Percentiles rank a stretch among this genome's conserved stretches.
Conservation (phyloP, 2,888 invertebrate species). For the Mesoligia furuncula region DNA sequence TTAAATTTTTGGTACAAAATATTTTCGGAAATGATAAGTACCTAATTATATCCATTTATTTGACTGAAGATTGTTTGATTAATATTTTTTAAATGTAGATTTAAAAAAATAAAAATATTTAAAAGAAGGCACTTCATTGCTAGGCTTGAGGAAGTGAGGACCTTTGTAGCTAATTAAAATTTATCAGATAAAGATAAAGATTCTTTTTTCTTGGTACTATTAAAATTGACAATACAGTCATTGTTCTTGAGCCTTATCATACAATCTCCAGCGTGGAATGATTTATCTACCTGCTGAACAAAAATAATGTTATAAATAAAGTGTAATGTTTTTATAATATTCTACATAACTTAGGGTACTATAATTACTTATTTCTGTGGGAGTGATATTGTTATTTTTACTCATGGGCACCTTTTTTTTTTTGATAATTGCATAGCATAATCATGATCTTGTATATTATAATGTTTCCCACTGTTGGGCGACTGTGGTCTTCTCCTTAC, state of each 20-base stretch:
- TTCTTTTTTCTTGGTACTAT: neutral
- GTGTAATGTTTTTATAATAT: neutral
- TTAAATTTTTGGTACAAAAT: neutral
- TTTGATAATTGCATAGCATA: neutral
- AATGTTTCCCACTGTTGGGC: too few relatives aligned
- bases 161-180: neutral
- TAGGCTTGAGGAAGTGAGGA: neutral
- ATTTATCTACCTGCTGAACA: neutral
- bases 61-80: neutral
- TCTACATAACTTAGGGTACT: neutral
- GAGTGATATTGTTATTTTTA: neutral
- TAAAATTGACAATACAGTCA: neutral
- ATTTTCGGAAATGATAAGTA: neutral
- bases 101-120: too few relatives aligned
- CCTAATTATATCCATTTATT: too few relatives aligned
- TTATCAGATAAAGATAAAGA: too few relatives aligned
- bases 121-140: neutral
- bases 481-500: neutral
- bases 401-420: neutral
- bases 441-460: neutral
- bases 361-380: neutral
- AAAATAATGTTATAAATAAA: neutral
- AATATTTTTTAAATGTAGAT: neutral
- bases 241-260: slow-evolving; percentile 8
- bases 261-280: neutral